A percentile compares a stretch with the other conserved stretches of the same genome.
These are phyloP conservation scores for Drosophila bipectinata DNA, from an alignment of 1,140 invertebrate species.

Conservation along the genomic window DNA sequence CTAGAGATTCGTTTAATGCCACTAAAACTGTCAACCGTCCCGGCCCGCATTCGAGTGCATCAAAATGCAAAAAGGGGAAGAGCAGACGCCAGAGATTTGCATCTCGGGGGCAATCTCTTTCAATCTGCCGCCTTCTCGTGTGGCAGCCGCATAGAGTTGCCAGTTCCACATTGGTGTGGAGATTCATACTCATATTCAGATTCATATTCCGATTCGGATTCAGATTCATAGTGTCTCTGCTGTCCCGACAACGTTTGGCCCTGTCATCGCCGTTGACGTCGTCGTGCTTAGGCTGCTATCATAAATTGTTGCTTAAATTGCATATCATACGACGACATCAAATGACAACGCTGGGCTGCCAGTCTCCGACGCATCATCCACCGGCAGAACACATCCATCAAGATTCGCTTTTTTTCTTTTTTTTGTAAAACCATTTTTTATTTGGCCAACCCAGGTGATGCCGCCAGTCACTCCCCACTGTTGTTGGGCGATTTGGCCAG, in stretches of 20 bases:
- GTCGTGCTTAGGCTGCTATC: constrained; percentile 63
- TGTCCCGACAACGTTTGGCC: constrained; percentile 17
- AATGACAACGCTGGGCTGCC: constrained; percentile 39
- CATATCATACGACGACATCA: constrained; percentile 66
- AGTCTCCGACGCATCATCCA: constrained; percentile 1
- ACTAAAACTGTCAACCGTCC: constrained; percentile 27
- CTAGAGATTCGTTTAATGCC: constrained; percentile 17
- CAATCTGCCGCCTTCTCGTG: constrained; percentile 55
- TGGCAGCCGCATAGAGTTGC: constrained; percentile 2
- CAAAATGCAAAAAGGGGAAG: constrained; percentile 29
- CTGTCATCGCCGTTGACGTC: constrained; percentile 42
- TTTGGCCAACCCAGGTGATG: constrained; percentile 33
- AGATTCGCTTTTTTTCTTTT: constrained; percentile 24
- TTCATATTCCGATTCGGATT: constrained; percentile 6
- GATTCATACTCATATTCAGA: constrained; percentile 10
- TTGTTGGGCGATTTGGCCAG: constrained; percentile 15
- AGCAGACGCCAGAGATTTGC: constrained; percentile 30
- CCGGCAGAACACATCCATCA: constrained; percentile 23
- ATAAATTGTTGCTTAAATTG: constrained; percentile 73
- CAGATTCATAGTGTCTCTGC: constrained; percentile 20
- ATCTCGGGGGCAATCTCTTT: constrained; percentile 64
- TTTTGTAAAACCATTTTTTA: background rate
- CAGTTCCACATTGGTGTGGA: background rate
- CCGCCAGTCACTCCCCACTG: constrained; percentile 3
- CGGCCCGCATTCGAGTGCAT: constrained; percentile 26